Conservation (phyloP, 2,113 vertebrate genomes). For the Uropsilus gracilis region DNA sequence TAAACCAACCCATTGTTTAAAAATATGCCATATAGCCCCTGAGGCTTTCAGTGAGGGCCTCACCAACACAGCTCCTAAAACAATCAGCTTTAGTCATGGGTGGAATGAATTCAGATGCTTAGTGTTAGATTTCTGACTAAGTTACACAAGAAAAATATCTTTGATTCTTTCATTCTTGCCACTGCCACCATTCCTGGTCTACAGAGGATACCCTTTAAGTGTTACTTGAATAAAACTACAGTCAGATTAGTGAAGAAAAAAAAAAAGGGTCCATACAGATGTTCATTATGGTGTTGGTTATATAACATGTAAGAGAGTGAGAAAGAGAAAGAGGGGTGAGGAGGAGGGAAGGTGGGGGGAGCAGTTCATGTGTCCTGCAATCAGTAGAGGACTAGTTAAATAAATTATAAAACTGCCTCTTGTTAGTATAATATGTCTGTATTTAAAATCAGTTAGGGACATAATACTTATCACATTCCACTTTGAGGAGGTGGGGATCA, state of each 20-base stretch:
- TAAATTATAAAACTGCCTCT: neutral
- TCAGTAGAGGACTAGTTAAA: neutral
- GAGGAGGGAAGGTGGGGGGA: neutral
- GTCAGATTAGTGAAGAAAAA: no score
- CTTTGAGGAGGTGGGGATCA: neutral
- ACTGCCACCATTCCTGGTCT: neutral
- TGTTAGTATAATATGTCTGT: neutral
- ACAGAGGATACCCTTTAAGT: neutral
- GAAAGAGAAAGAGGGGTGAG: neutral
- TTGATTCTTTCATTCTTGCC: neutral
- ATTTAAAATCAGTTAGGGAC: neutral
- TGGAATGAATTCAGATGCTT: neutral
- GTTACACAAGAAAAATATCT: neutral
- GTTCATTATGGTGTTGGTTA: neutral
- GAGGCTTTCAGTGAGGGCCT: neutral
- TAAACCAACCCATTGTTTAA: neutral
- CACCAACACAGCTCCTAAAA: neutral
- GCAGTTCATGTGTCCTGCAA: neutral
- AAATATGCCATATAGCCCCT: neutral
- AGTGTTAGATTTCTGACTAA: neutral
- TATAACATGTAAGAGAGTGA: neutral
- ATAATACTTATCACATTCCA: neutral
- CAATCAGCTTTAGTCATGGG: neutral
- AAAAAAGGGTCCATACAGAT: neutral
- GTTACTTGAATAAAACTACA: neutral